Evolutionary conservation across 2,797 vertebrate species (phyloP), one percentile per base, ranked within the genome.

Genomic region (Acipenser ruthenus): DNA sequence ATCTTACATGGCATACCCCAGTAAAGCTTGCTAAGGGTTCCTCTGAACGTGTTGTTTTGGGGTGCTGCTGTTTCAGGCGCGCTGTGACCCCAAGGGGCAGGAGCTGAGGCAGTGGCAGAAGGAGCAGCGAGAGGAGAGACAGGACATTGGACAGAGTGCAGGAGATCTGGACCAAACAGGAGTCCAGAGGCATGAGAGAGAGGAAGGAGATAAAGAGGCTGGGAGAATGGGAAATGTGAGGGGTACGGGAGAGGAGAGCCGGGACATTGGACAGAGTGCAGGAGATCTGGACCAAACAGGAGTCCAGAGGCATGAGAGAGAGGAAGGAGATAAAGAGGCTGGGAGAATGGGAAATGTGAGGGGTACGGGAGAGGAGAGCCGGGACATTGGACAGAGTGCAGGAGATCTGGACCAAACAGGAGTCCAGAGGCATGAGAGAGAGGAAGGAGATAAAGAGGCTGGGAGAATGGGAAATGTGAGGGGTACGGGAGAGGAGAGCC

Each of bases 81-180:
- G 95, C 72, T 85, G 84, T 48, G 74, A 78, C 0, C 80, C 84
- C 58, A 89, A 95, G 70, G 87, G 97, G 62, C 93, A 95, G 78
- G 92, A 96, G 78, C 77, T 98, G 58, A 91, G 93, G 18, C 87
- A 82, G 80, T 98, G 94, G 94, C 95, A 97, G 78, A 93, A 82
- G 77, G 85, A 93, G 67, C 75, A 93, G 68, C 83, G 88, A 3
- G 90, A 94, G 49, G 73, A 86, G 6, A 93, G 74, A 49, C 60
- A 59, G 4, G 78, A 91, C 75, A 93, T 94, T 49, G 49, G 15
- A 87, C 73, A 84, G 78, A 2, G 87, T 95, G 11, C 69, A 76
- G 66, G 73, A 83, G 23, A 95, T 97, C 80, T 97, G 94, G 95
- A 15, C 73, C 51, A 86, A 79, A 15, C 91, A 88, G 69, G 93